Conservation (phyloP, 1,140 invertebrate species). For the Drosophila lini region DNA sequence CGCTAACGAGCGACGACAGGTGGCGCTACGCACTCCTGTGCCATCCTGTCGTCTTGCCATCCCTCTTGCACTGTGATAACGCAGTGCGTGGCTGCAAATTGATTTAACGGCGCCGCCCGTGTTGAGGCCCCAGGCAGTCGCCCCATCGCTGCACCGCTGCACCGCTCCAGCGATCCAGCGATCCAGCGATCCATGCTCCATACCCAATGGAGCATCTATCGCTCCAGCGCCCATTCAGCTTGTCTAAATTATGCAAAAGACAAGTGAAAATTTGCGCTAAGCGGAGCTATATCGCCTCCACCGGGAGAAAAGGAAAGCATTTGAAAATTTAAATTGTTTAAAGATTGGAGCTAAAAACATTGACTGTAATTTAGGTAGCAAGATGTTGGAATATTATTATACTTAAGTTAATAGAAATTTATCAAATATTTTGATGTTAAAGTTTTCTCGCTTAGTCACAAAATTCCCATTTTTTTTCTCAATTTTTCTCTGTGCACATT, state of each 20-base stretch:
- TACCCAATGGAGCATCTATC: background rate
- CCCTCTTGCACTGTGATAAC: slow-evolving; percentile 57
- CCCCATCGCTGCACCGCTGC: slow-evolving; percentile 8
- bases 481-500: slow-evolving; percentile 3
- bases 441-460: fast-evolving
- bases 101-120: slow-evolving; percentile 80
- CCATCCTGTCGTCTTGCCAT: slow-evolving; percentile 30
- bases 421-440: fast-evolving
- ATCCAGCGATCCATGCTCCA: slow-evolving; percentile 5
- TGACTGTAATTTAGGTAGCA: background rate
- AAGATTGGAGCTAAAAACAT: background rate
- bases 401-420: background rate
- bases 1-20: slow-evolving; percentile 80
- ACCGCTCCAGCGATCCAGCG: slow-evolving; percentile 1
- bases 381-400: background rate
- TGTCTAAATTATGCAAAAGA: slow-evolving; percentile 79
- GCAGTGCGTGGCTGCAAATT: slow-evolving; percentile 74
- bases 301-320: slow-evolving; percentile 1
- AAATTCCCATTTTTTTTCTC: too few relatives aligned
- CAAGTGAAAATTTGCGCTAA: slow-evolving; percentile 79
- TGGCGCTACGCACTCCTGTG: slow-evolving; percentile 54
- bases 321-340: too few relatives aligned
- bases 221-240: slow-evolving; percentile 40
- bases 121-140: slow-evolving; percentile 46
- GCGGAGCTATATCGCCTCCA: slow-evolving; percentile 39